A percentile compares a stretch with the other conserved stretches of the same genome.
Conservation (phyloP, 2,797 vertebrate species). For the Sebastolobus alascanus region DNA sequence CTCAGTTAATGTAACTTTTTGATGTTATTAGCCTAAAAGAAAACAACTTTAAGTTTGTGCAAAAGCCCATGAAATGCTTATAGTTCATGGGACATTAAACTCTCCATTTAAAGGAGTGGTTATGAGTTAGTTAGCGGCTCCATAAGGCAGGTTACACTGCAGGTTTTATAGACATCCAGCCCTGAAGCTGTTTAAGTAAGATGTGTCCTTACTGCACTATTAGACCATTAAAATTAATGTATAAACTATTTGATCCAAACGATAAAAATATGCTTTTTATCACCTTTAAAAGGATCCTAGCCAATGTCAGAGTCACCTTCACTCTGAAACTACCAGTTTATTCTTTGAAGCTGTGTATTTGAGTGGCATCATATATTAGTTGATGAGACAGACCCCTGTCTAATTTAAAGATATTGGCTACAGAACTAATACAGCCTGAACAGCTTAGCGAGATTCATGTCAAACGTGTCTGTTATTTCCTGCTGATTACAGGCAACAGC, state of each 20-base stretch:
- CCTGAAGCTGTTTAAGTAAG: neutral
- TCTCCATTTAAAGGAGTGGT: neutral
- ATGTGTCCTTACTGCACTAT: neutral
- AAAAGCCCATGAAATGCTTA: neutral
- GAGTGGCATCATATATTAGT: neutral
- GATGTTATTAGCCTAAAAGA: neutral
- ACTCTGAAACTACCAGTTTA: neutral
- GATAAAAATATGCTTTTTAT: neutral
- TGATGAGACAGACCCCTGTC: neutral
- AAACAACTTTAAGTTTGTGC: neutral
- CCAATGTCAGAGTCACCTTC: neutral
- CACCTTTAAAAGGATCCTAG: neutral
- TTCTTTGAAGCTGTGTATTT: neutral
- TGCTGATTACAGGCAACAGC: neutral
- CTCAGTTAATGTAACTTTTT: neutral
- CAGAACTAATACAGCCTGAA: neutral
- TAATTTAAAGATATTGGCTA: neutral
- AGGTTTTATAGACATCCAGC: conserved; percentile 1
- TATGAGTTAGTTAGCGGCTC: neutral
- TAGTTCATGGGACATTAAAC: neutral
- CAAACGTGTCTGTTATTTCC: neutral
- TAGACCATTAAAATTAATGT: neutral
- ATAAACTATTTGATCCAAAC: neutral
- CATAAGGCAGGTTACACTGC: neutral
- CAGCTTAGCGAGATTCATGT: neutral